A percentile compares a stretch with the other conserved stretches of the same genome.
phyloP scores from a whole-genome alignment of 2,888 invertebrate species.

The Amiota minor region DNA sequence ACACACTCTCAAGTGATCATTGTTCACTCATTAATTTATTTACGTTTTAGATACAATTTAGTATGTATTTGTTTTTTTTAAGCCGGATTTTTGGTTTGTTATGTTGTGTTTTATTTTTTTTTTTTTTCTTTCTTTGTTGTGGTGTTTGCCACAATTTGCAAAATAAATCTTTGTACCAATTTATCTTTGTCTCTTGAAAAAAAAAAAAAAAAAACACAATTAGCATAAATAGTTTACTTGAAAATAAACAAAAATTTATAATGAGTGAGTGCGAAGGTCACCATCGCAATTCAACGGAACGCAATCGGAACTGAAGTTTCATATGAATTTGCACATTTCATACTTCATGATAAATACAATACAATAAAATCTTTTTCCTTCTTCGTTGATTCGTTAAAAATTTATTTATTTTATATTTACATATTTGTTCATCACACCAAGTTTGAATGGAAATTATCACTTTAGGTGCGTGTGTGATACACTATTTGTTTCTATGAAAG shows the following conservation, averaged over 20 bases:
- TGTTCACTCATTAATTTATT: neutral
- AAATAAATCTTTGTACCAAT: slow-evolving; percentile 28
- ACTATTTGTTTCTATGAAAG: too few species aligned
- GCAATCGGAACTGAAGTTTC: neutral
- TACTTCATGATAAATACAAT: neutral
- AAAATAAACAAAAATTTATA: slow-evolving; percentile 39
- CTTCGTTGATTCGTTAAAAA: neutral
- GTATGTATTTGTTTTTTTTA: slow-evolving; percentile 2
- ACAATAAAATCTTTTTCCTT: neutral
- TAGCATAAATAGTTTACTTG: neutral
- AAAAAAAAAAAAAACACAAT: neutral
- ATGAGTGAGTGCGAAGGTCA: slow-evolving; percentile 58
- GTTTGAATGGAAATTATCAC: neutral
- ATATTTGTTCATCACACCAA: neutral
- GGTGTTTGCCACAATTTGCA: slow-evolving; percentile 28
- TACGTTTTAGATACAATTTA: neutral
- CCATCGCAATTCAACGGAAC: slow-evolving; percentile 24
- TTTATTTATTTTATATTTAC: neutral
- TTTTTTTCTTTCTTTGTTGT: slow-evolving; percentile 4
- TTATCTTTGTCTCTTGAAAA: slow-evolving; percentile 26
- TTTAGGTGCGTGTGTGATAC: too few species aligned
- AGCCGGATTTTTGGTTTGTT: neutral
- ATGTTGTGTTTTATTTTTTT: too few species aligned
- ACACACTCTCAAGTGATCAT: neutral
- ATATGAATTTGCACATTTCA: slow-evolving; percentile 18